A percentile compares a stretch with the other conserved stretches of the same genome.
Conservation (phyloP, 2,113 vertebrate species). For the Prunella fulvescens region DNA sequence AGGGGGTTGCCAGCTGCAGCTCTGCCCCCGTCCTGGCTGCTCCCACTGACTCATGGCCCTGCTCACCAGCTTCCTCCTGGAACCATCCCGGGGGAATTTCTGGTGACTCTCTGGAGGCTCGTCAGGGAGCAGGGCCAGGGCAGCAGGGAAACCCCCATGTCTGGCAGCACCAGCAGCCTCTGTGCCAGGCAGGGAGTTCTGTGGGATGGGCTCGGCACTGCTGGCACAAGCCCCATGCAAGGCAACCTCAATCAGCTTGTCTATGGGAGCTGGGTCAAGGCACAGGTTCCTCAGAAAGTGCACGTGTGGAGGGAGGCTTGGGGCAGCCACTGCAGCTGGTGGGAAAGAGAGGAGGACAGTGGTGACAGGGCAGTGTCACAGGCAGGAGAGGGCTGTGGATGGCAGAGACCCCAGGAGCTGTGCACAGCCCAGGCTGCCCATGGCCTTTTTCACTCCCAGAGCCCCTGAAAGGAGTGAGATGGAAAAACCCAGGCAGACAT, state of each 20-base stretch:
- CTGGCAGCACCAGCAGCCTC: neutral
- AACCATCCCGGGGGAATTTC: slow-evolving; percentile 20
- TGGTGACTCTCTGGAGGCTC: slow-evolving; percentile 49
- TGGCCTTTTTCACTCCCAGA: neutral
- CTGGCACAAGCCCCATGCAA: accelerated
- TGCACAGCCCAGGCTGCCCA: neutral
- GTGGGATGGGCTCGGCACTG: accelerated
- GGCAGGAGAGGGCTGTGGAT: neutral
- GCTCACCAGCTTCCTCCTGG: slow-evolving; percentile 12
- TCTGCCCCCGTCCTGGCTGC: neutral
- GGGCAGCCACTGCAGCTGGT: accelerated
- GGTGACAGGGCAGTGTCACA: neutral
- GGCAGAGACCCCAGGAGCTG: neutral
- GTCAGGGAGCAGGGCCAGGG: neutral
- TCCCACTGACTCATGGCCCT: slow-evolving; percentile 26
- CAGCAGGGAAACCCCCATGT: neutral
- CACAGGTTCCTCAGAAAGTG: neutral
- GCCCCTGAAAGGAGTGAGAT: neutral
- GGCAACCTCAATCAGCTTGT: neutral
- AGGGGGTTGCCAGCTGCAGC: neutral
- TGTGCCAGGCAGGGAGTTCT: neutral
- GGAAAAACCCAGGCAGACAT: slow-evolving; percentile 4
- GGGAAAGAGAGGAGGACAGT: neutral
- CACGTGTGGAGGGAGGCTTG: accelerated
- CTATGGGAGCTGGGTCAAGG: neutral